These are phyloP conservation scores for Tanytarsus gracilentus DNA, from an alignment of 2,888 invertebrate genomes.

Conservation along the genomic window DNA sequence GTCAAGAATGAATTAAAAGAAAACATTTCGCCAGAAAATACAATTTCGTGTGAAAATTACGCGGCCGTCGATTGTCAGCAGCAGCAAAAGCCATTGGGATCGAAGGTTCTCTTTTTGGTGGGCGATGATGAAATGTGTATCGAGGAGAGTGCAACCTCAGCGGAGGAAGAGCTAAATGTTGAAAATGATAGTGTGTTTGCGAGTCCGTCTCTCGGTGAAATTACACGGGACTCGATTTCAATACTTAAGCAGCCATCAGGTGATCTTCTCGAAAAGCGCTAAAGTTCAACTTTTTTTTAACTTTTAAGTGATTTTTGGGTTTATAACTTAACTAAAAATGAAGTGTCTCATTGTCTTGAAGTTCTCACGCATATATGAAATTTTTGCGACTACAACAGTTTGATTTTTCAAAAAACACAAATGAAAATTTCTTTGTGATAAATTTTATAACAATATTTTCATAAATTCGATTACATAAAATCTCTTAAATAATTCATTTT, in stretches of 20 bases:
- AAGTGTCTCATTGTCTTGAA: too few species aligned
- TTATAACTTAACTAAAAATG: too few species aligned
- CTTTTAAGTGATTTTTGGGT: background rate
- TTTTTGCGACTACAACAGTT: too few species aligned
- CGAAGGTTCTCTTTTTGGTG: constrained; percentile 11
- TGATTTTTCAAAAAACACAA: too few species aligned
- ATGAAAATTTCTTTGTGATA: too few species aligned
- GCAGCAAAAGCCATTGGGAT: background rate
- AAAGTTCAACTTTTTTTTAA: background rate
- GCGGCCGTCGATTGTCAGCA: background rate
- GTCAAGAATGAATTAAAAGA: constrained; percentile 53
- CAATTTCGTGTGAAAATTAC: constrained; percentile 35
- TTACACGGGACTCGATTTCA: background rate
- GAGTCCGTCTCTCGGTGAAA: background rate
- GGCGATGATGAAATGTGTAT: constrained; percentile 4
- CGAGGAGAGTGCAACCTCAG: background rate
- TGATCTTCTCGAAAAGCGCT: background rate
- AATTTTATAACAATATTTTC: too few species aligned
- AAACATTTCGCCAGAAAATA: constrained; percentile 55
- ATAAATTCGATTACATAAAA: too few species aligned
- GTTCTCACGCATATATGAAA: too few species aligned
- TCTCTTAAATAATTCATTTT: too few species aligned
- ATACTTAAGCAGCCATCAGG: background rate
- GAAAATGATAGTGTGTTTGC: background rate
- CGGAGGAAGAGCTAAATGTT: background rate